Evolutionary conservation across 2,797 vertebrate genomes (phyloP), one percentile per base, ranked within the genome.

Genomic region (Muscicapa comitata): DNA sequence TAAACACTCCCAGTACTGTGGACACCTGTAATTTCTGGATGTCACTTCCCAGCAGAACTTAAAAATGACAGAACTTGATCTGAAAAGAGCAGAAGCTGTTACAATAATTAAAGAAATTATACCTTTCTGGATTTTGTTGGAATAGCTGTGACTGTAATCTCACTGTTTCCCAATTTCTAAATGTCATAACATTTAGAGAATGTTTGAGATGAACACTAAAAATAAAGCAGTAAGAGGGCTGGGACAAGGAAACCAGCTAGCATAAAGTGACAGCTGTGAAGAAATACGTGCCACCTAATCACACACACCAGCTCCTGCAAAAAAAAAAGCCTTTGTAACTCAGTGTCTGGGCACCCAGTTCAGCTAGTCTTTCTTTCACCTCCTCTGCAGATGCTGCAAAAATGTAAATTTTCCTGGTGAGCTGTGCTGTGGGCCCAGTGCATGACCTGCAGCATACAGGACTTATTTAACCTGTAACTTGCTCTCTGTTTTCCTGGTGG

Each of bases 21-120:
- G 76, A 51, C 75, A 33, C 15, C 57, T 87, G 37, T 58, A 65
- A 83, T 89, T 83, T 59, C 50, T 77, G 70, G 53, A 40, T 80
- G 48, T 67, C 51, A 57, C 59, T 71, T 62, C 37, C 71, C 50
- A 82, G 68, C 11, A 85, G 71, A 88, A 71, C 2, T 50, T 38
- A 63, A 0, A 16, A 88, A 57, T 50, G 26, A 65, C 25, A 73
- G 29, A 82, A 62, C 48, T 66, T 65, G 28, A 81, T 82, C 86
- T 62, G 38, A 87, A 67, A 94, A 91, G 42, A 83, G 61, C 48
- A 89, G 72, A 80, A 86, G 33, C 29, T 83, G 29, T 71, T 65
- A 35, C 7, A 86, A 58, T 53, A 83, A 79, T 77, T 59, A 65
- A 75, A 79, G 21, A 74, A 89, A 85, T 72, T 2, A 26, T 8